Base-by-base conservation (phyloP, 2,888 invertebrate genomes). In the Watsonalla binaria region DNA sequence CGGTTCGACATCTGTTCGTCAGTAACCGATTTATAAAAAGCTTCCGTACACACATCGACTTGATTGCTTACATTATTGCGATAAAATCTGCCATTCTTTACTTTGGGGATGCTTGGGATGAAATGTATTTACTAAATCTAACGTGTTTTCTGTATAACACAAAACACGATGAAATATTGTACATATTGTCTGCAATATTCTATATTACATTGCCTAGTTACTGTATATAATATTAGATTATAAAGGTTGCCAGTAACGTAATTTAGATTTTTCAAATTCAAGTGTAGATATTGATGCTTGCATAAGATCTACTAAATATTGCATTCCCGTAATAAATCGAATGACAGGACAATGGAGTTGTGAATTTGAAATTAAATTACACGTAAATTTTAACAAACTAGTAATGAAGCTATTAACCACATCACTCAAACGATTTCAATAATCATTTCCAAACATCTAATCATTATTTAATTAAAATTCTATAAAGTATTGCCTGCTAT, bases 1-100 rank as follows among this genome's bases (percentile, higher is more conserved):
- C 71, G 74, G 70, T 61, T 75, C 71, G 76, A 78, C 84, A 84
- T 83, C 72, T 84, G 84, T 67, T 68, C 8, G 42, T 11, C 59
- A 57, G 80, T 76, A 77, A 80, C 79, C 60, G 75, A 64, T 60
- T 73, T 77, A 76, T 76, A 42, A 56, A 62, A 56, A 54, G 53
- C 57, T 42, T 54, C 60, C 52, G 54, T 53, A 35, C 37, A 37
- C 34, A 39, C 51, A 46, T 33, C 46, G 51, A 53, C 56, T 45
- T 60, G 47, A 51, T 53, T 51, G 51, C 35, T 46, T 42, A 42
- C 37, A 37, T 35, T 35, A 34, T 4, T 48, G 47, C 35, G 34
- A 34, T 48, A 48, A 48, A 48, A 35, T 48, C 11, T 35, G 35
- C 0, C 47, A n/a, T 48, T 35, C 13, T 4, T 14, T 6, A 48